Conservation (phyloP, 2,888 invertebrate species). For the Cryptocephalus moraei region DNA sequence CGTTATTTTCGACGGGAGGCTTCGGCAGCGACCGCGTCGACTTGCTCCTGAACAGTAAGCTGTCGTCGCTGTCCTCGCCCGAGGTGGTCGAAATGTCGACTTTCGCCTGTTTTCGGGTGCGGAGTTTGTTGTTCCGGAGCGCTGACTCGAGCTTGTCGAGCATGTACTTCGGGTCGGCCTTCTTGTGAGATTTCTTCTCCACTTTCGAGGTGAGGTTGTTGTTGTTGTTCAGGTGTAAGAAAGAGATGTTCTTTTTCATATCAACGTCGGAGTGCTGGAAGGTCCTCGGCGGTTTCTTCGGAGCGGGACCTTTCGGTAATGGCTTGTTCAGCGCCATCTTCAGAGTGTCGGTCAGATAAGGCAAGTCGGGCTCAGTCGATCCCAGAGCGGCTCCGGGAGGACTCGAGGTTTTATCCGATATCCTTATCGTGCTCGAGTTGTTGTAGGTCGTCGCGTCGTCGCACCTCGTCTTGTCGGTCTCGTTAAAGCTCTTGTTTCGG, state of each 20-base stretch:
- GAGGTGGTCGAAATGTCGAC: conserved; percentile 24
- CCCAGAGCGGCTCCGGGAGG: too few relatives aligned
- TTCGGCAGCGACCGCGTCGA: conserved; percentile 18
- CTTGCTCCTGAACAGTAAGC: conserved; percentile 24
- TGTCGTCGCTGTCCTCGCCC: conserved; percentile 33
- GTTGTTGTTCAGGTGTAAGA: conserved; percentile 17
- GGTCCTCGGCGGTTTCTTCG: conserved; percentile 63
- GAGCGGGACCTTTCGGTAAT: conserved; percentile 59
- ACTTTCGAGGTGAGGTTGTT: conserved; percentile 13
- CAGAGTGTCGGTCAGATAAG: conserved; percentile 43
- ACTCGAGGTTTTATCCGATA: conserved; percentile 12
- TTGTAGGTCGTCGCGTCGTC: conserved; percentile 20
- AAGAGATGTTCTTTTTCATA: conserved; percentile 18
- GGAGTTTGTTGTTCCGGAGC: conserved; percentile 41
- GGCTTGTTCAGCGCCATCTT: conserved; percentile 58
- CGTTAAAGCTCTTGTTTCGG: conserved; percentile 17
- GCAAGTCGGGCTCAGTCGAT: too few relatives aligned
- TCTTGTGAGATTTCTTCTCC: conserved; percentile 11
- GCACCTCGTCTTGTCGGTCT: conserved; percentile 4
- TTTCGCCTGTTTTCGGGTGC: conserved; percentile 21
- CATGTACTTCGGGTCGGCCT: conserved; percentile 50
- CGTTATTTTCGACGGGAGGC: conserved; percentile 11
- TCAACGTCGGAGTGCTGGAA: conserved; percentile 37
- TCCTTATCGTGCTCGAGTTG: conserved; percentile 22
- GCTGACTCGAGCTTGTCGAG: conserved; percentile 53